Percentiles rank a stretch among this genome's conserved stretches.
These are phyloP conservation scores for Junonia oenone DNA, from an alignment of 2,888 invertebrate genomes.

Conservation along the genomic window DNA sequence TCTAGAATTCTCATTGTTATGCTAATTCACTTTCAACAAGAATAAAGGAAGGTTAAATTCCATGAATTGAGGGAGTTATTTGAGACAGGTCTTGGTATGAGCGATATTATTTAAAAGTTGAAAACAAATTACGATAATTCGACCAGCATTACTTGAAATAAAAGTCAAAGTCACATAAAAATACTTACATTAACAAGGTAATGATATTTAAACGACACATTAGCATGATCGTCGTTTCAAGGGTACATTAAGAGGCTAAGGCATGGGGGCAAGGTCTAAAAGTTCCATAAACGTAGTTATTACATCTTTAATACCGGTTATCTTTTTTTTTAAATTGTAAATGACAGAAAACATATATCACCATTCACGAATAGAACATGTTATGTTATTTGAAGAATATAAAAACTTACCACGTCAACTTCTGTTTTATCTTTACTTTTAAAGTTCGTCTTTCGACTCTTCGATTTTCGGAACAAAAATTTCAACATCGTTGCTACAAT, in stretches of 20 bases:
- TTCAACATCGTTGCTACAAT: slow-evolving; percentile 9
- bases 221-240: slow-evolving; percentile 1
- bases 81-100: too few relatives aligned
- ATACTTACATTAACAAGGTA: slow-evolving; percentile 1
- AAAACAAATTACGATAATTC: background rate
- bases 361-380: background rate
- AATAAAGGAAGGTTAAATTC: background rate
- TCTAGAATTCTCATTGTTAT: background rate
- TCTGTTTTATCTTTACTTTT: background rate
- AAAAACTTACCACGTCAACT: slow-evolving; percentile 14
- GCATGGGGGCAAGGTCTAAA: slow-evolving; percentile 2
- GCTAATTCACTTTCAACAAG: background rate
- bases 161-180: slow-evolving; percentile 1
- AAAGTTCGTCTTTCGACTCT: slow-evolving; percentile 13
- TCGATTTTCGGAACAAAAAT: slow-evolving; percentile 11
- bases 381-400: background rate
- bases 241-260: background rate
- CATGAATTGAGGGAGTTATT: background rate
- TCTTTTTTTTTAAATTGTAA: background rate
- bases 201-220: slow-evolving; percentile 3
- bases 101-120: background rate
- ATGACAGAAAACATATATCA: background rate
- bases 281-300: background rate
- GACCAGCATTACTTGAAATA: background rate
- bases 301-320: background rate